phyloP scores from a whole-genome alignment of 2,888 invertebrate genomes.

The Ellobium chinense region DNA sequence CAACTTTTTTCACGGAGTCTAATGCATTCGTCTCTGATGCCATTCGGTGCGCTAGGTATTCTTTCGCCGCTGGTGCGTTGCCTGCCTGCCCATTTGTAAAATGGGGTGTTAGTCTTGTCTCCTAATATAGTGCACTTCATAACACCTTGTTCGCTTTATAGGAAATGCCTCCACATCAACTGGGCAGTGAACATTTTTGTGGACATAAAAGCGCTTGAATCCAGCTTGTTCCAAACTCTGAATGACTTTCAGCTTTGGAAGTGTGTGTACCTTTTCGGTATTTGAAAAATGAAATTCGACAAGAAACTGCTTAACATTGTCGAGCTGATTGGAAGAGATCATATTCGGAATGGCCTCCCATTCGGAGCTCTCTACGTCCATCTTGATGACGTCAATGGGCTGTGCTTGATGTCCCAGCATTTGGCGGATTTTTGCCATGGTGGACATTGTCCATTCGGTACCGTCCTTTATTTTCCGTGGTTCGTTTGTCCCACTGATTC shows the following conservation, averaged over 20 bases:
- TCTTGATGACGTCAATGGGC: slow-evolving; percentile 38
- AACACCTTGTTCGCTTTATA: slow-evolving; percentile 16
- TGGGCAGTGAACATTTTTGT: slow-evolving; percentile 4
- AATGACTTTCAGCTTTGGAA: background rate
- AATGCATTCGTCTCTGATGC: no score
- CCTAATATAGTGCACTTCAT: slow-evolving; percentile 27
- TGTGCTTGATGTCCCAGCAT: slow-evolving; percentile 21
- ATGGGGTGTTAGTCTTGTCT: no score
- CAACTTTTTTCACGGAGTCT: no score
- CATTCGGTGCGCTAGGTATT: no score
- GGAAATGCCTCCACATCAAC: background rate
- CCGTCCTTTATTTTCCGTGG: background rate
- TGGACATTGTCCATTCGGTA: no score
- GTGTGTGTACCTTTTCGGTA: background rate
- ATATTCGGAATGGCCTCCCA: slow-evolving; percentile 42
- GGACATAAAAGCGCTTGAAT: slow-evolving; percentile 24
- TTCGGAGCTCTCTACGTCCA: slow-evolving; percentile 46
- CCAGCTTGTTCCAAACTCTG: slow-evolving; percentile 18
- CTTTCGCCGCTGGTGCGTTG: no score
- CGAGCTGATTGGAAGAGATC: slow-evolving; percentile 21
- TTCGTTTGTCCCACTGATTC: background rate
- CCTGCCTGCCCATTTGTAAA: no score
- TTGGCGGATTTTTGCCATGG: background rate
- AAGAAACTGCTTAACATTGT: slow-evolving; percentile 34
- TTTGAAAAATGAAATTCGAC: slow-evolving; percentile 19